These are phyloP conservation scores for Antitype chi DNA, from an alignment of 2,888 invertebrate genomes.

Conservation along the genomic window DNA sequence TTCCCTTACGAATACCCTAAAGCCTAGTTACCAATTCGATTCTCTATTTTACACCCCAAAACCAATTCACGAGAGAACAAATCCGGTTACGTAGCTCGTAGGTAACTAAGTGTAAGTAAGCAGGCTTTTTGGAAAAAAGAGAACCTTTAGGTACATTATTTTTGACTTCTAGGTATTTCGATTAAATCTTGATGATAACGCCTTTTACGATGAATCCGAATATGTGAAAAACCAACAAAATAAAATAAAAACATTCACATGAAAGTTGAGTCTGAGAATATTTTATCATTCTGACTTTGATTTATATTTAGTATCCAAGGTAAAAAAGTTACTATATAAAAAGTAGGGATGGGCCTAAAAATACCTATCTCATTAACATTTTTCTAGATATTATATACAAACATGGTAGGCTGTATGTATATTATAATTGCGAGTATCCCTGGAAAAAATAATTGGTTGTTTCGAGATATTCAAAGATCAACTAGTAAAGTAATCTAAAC, in stretches of 20 bases:
- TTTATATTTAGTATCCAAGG: slow-evolving; percentile 16
- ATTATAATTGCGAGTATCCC: neutral
- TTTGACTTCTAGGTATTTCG: neutral
- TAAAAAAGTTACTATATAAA: neutral
- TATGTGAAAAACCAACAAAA: neutral
- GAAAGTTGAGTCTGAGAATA: slow-evolving; percentile 22
- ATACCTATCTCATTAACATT: slow-evolving; percentile 7
- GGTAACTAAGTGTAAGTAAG: neutral
- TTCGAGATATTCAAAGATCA: neutral
- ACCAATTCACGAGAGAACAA: neutral
- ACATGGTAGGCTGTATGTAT: neutral
- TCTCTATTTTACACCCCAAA: slow-evolving; percentile 2
- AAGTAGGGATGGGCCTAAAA: neutral
- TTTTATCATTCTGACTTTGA: slow-evolving; percentile 2
- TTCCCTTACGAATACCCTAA: neutral
- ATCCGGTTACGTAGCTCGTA: neutral
- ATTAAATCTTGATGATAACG: neutral
- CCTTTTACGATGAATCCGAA: neutral
- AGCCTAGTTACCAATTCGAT: neutral
- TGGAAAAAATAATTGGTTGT: neutral
- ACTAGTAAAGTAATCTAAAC: neutral
- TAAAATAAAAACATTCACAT: neutral
- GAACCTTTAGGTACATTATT: neutral
- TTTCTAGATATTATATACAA: slow-evolving; percentile 9
- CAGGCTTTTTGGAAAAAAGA: neutral